Evolutionary conservation across 2,888 invertebrate genomes (phyloP).

Genomic region (Pterobdella sp.): DNA sequence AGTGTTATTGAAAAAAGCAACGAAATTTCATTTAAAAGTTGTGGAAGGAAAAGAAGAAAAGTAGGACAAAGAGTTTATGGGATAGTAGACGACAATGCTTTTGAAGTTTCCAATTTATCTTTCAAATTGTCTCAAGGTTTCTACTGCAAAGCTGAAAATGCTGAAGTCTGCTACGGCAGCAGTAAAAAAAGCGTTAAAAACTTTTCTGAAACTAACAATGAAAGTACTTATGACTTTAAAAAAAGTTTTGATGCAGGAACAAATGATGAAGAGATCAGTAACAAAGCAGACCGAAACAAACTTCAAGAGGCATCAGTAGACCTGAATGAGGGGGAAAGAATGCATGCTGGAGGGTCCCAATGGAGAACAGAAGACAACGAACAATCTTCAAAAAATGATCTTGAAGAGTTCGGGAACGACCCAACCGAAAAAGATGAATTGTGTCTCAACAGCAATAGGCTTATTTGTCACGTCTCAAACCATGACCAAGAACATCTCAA

Average conservation of each 20-base stretch:
- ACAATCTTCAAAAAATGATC: too few relatives aligned
- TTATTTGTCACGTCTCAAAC: not conserved
- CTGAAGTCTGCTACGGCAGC: not conserved
- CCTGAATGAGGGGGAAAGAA: not conserved
- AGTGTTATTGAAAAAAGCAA: not conserved
- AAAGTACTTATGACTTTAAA: not conserved
- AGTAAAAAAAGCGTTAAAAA: too few relatives aligned
- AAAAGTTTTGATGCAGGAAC: not conserved
- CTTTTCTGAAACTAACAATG: not conserved
- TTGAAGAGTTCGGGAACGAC: too few relatives aligned
- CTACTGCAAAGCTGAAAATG: not conserved
- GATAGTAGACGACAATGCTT: not conserved
- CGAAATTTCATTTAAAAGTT: too few relatives aligned
- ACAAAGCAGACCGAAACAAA: not conserved
- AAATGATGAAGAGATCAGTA: not conserved
- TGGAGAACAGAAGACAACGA: too few relatives aligned
- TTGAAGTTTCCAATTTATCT: not conserved
- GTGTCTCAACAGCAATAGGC: not conserved
- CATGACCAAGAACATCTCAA: not conserved
- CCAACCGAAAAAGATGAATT: not conserved
- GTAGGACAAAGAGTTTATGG: not conserved
- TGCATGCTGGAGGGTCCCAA: too few relatives aligned
- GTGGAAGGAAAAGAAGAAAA: too few relatives aligned
- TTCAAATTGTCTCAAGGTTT: not conserved
- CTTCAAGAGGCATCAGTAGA: not conserved